phyloP scores from a whole-genome alignment of 1,140 invertebrate genomes.

The Amphibalanus amphitrite region DNA sequence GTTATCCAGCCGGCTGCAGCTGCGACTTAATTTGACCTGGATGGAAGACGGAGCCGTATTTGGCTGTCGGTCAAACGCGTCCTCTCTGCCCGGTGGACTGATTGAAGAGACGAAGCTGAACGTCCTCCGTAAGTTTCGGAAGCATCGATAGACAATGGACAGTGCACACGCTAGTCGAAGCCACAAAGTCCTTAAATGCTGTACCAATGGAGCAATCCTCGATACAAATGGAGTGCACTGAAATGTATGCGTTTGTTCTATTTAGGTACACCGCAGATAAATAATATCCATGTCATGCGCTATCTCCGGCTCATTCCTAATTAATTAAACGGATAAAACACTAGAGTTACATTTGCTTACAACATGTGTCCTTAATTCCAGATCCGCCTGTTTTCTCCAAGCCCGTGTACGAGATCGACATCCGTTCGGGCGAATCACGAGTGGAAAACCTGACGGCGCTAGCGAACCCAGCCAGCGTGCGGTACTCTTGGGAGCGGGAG shows the following conservation, averaged over 20 bases:
- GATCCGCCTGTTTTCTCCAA: background rate
- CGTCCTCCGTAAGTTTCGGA: constrained; percentile 61
- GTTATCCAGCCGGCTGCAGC: background rate
- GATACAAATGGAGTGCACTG: too few species aligned
- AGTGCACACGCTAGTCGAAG: too few species aligned
- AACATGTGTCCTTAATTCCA: background rate
- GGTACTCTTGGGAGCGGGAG: constrained; percentile 68
- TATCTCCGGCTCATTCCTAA: too few species aligned
- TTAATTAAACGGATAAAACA: too few species aligned
- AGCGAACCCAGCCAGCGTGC: constrained; percentile 61
- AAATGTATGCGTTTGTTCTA: too few species aligned
- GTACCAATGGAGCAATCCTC: too few species aligned
- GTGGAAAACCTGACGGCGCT: constrained; percentile 57
- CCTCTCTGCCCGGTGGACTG: constrained; percentile 5
- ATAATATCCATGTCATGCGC: too few species aligned
- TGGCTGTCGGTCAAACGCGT: constrained; percentile 41
- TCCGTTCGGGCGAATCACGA: constrained; percentile 19
- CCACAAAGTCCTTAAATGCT: too few species aligned
- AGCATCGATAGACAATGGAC: too few species aligned
- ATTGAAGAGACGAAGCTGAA: constrained; percentile 71
- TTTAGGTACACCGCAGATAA: too few species aligned
- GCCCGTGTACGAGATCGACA: background rate
- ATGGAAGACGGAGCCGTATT: constrained; percentile 3
- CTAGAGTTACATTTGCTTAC: too few species aligned
- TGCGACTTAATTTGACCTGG: constrained; percentile 8